A percentile compares a stretch with the other conserved stretches of the same genome.
These are phyloP conservation scores for Graphium colonna DNA, from an alignment of 2,888 invertebrate species.

Conservation along the genomic window DNA sequence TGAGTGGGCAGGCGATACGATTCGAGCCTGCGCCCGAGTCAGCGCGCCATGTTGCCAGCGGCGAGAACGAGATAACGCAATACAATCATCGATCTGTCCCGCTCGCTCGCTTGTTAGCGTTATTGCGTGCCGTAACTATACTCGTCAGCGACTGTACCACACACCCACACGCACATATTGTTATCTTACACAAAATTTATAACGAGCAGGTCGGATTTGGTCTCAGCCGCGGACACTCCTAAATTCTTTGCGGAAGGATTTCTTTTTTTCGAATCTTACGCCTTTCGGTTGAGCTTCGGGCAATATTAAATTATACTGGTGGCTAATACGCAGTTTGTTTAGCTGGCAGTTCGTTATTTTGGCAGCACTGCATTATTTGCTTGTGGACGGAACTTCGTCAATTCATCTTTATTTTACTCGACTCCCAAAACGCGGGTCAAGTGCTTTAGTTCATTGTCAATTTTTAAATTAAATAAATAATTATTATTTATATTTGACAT, in stretches of 20 bases:
- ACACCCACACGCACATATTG: constrained; percentile 76
- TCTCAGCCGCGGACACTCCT: constrained; percentile 63
- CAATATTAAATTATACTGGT: constrained; percentile 63
- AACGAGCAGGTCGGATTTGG: constrained; percentile 74
- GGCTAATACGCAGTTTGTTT: constrained; percentile 52
- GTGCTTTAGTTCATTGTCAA: too few species aligned
- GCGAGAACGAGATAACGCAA: constrained; percentile 52
- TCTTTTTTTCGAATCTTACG: constrained; percentile 54
- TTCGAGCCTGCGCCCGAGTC: constrained; percentile 84
- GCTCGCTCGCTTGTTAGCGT: constrained; percentile 77
- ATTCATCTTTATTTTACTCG: not conserved
- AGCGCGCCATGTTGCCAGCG: constrained; percentile 75
- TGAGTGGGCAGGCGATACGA: constrained; percentile 82
- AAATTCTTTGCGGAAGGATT: constrained; percentile 76
- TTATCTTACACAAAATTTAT: constrained; percentile 79
- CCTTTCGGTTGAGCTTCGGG: constrained; percentile 49
- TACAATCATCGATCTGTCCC: constrained; percentile 45
- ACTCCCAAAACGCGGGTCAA: too few species aligned
- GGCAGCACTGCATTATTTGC: constrained; percentile 45
- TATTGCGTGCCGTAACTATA: constrained; percentile 78
- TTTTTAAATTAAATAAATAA: too few species aligned
- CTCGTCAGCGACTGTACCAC: constrained; percentile 74
- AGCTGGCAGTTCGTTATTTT: constrained; percentile 54
- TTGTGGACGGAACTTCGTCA: constrained; percentile 5
- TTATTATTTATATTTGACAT: too few species aligned